Evolutionary conservation across 2,888 invertebrate species (phyloP), one percentile per base, ranked within the genome.

Genomic region (Andrena hattorfiana): DNA sequence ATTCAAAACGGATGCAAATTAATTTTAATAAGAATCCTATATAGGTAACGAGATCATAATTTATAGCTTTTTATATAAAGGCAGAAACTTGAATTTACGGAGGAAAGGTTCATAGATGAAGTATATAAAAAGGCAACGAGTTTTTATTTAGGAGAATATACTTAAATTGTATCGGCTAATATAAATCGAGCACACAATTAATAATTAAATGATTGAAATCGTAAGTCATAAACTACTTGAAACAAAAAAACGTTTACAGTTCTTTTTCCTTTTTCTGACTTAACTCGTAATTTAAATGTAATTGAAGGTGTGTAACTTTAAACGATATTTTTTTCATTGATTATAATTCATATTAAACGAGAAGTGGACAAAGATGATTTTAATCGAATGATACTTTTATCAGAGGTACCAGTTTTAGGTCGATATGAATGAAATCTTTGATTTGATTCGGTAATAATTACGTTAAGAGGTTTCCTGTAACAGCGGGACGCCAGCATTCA

Each of bases 1-100:
- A 13, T 23, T 30, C 20, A 59, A 28, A 7, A 26, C 16, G 48
- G 20, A 68, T 42, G 48, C 20, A 16, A 48, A 23, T 42, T 74
- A 20, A 62, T 62, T 62, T 71, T 71, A 71, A 60, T 62, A 71
- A 10, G 42, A 28, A 54, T 48, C 10, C 10, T 16, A 8, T 48
- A 42, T 51, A 28, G 16, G 32, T 35, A 42, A 54, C 26, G 23
- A 49, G 32, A 62, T 30, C 42, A 68, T 72, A 68, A 68, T 72
- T 62, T 56, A 77, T 77, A 77, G 71, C 62, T 78, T 81, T 81
- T 81, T 67, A 74, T 74, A 72, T 62, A 23, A 51, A 51, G 20
- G 59, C 49, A 23, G 32, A 64, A 26, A 66, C 0, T 56, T 42
- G 20, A 70, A 64, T 77, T 77, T 20, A 20, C 30, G 54, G 10